Conservation (phyloP, 2,888 invertebrate genomes). For the Esperia sulphurella region DNA sequence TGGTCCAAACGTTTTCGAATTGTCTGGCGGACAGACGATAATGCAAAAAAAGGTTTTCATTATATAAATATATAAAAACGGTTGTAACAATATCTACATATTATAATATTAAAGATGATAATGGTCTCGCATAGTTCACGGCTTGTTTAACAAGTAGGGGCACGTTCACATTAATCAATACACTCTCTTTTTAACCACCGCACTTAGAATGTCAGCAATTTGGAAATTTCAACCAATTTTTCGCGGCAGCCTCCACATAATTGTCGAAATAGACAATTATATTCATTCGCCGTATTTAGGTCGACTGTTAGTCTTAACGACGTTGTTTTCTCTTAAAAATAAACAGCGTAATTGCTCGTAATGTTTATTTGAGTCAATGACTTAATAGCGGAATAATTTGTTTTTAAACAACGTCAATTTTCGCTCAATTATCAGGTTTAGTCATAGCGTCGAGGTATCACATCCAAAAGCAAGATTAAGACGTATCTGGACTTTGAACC, state of each 20-base stretch:
- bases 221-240: constrained; percentile 29
- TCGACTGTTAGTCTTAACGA: constrained; percentile 26
- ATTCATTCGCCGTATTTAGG: constrained; percentile 34
- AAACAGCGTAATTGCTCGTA: constrained; percentile 13
- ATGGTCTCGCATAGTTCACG: constrained; percentile 53
- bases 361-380: constrained; percentile 22
- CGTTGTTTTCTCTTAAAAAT: constrained; percentile 14
- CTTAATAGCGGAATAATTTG: constrained; percentile 17
- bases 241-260: constrained; percentile 26
- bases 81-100: constrained; percentile 26
- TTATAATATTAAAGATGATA: constrained; percentile 34
- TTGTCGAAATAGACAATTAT: constrained; percentile 37
- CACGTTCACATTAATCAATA: constrained; percentile 57
- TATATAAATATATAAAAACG: too few relatives aligned
- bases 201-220: constrained; percentile 18
- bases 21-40: too few relatives aligned
- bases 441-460: not conserved
- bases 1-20: too few relatives aligned
- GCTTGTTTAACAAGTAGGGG: constrained; percentile 58
- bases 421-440: not conserved
- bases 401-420: constrained; percentile 4
- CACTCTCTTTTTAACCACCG: constrained; percentile 35
- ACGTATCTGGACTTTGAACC: too few relatives aligned
- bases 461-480: too few relatives aligned
- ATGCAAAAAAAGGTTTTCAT: too few relatives aligned